These are phyloP conservation scores for Dendrophyllia cribrosa DNA, from an alignment of 64 coral and sea anemone genomes.

Conservation along the genomic window DNA sequence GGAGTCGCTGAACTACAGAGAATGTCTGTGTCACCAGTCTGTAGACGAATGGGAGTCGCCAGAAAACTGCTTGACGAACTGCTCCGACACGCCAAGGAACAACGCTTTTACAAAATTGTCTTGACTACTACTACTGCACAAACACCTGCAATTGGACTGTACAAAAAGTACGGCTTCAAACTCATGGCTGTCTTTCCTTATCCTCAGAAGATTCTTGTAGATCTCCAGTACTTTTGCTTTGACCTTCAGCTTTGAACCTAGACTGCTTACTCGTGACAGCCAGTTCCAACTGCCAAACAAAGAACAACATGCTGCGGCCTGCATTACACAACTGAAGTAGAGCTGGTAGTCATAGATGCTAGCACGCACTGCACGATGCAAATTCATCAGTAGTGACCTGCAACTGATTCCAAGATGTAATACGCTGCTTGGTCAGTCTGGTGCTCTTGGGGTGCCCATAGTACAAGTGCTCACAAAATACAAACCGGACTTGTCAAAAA, in stretches of 20 bases:
- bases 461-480: not conserved
- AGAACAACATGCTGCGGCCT: not conserved
- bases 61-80: conserved; percentile 55
- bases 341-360: not conserved
- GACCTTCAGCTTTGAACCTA: conserved; percentile 14
- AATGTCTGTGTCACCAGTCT: conserved; percentile 71
- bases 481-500: conserved; percentile 15
- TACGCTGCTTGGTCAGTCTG: not conserved
- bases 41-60: conserved; percentile 77
- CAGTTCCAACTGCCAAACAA: not conserved
- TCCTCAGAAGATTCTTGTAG: conserved; percentile 64
- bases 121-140: conserved; percentile 71
- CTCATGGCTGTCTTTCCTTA: conserved; percentile 49
- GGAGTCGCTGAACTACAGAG: conserved; percentile 77
- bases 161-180: conserved; percentile 66
- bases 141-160: conserved; percentile 61
- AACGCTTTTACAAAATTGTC: conserved; percentile 67
- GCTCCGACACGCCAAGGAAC: conserved; percentile 48
- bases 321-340: not conserved
- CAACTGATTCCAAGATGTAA: not conserved
- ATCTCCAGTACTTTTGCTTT: conserved; percentile 56
- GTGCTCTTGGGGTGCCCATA: not conserved
- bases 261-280: not conserved
- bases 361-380: not conserved
- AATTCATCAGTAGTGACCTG: not conserved